phyloP scores from a whole-genome alignment of 2,113 vertebrate species.

The Phaethornis superciliosus region DNA sequence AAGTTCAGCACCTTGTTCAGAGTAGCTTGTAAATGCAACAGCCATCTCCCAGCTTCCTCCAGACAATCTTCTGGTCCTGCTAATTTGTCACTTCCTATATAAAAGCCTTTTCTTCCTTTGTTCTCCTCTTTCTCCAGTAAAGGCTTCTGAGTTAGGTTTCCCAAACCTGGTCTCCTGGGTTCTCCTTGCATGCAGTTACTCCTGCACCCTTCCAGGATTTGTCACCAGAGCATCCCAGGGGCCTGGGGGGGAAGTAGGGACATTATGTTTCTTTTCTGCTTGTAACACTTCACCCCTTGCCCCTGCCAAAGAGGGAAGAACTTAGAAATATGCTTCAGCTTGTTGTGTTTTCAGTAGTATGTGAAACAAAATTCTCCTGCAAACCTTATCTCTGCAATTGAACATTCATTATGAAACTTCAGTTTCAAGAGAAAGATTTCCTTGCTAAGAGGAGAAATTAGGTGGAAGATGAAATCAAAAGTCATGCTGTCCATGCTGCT shows the following conservation, averaged over 20 bases:
- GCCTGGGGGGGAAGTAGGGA: neutral
- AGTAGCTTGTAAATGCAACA: constrained; percentile 13
- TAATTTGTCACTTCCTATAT: constrained; percentile 53
- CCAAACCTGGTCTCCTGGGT: neutral
- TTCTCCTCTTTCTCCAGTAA: neutral
- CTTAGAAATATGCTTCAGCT: neutral
- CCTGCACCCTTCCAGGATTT: neutral
- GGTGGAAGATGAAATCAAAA: neutral
- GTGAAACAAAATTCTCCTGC: neutral
- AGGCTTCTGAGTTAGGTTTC: neutral
- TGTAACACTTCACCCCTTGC: neutral
- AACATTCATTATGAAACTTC: constrained; percentile 20
- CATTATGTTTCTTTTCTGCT: neutral
- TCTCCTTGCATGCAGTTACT: neutral
- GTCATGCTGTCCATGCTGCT: accelerated
- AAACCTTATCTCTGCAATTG: neutral
- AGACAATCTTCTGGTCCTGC: constrained; percentile 13
- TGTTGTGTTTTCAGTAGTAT: neutral
- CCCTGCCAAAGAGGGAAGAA: neutral
- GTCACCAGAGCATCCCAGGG: neutral
- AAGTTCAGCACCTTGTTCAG: neutral
- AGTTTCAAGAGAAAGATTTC: neutral
- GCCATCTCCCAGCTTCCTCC: neutral
- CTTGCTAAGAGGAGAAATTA: neutral
- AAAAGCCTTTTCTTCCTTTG: constrained; percentile 18